These are phyloP conservation scores for Microchirus variegatus DNA, from an alignment of 2,797 vertebrate genomes.

Conservation along the genomic window DNA sequence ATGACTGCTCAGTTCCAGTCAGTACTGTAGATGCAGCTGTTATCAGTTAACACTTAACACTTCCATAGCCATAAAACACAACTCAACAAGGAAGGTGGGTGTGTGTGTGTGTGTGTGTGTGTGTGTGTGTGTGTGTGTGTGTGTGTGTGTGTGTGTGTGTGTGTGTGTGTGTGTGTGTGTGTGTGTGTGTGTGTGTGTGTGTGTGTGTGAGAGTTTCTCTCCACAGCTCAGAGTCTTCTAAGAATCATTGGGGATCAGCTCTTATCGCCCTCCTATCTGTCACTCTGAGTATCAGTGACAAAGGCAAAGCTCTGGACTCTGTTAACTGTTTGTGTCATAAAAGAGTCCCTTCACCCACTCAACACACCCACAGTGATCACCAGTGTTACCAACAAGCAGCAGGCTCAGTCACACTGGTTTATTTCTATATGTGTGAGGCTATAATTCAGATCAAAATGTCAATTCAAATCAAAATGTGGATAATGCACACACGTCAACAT, in stretches of 20 bases:
- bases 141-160: conserved; percentile 6
- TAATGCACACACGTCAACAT: no score
- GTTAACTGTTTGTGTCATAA: conserved; percentile 36
- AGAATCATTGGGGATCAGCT: conserved; percentile 17
- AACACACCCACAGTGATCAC: background rate
- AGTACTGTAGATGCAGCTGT: conserved; percentile 30
- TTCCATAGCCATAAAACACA: conserved; percentile 43
- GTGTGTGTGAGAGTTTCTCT: background rate
- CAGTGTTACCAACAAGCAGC: conserved; percentile 18
- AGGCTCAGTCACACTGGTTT: background rate
- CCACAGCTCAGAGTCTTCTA: conserved; percentile 24
- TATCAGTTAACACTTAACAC: conserved; percentile 55
- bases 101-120: background rate
- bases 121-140: no score
- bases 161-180: background rate
- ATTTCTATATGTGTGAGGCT: no score
- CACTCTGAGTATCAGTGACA: conserved; percentile 25
- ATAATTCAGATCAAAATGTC: no score
- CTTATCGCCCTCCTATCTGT: conserved; percentile 44
- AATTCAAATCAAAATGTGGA: no score
- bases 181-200: no score
- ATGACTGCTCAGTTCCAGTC: conserved; percentile 11
- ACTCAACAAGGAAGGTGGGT: conserved; percentile 37
- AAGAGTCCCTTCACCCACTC: conserved; percentile 1
- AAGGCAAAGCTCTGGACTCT: conserved; percentile 47